A percentile compares a stretch with the other conserved stretches of the same genome.
Evolutionary conservation across 2,888 invertebrate species (phyloP).

Genomic region (Cephus runcator): DNA sequence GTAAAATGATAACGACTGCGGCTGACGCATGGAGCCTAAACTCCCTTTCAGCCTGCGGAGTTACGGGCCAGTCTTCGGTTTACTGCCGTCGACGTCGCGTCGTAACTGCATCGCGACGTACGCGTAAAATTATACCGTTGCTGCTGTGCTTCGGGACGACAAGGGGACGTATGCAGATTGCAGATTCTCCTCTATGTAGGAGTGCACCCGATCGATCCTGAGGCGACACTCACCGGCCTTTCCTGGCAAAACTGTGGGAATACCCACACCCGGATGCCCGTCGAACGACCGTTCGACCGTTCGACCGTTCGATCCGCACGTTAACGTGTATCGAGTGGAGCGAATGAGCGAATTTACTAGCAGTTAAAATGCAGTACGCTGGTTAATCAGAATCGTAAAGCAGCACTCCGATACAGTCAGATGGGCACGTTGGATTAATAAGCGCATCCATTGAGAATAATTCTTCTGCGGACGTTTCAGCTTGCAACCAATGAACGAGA

Average conservation of each 20-base stretch:
- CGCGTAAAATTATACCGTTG: conserved; percentile 12
- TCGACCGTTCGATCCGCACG: too few species aligned
- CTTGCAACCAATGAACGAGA: too few species aligned
- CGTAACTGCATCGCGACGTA: conserved; percentile 12
- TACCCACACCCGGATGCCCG: too few species aligned
- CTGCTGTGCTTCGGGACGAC: background rate
- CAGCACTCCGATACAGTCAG: background rate
- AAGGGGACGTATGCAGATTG: too few species aligned
- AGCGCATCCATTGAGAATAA: background rate
- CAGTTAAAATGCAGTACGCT: conserved; percentile 35
- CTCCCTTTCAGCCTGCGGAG: conserved; percentile 51
- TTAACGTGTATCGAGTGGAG: too few species aligned
- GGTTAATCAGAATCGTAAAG: conserved; percentile 35
- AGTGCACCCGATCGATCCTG: too few species aligned
- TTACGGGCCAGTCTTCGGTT: conserved; percentile 47
- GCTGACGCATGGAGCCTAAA: conserved; percentile 38
- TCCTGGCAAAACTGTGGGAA: too few species aligned
- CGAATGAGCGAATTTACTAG: background rate
- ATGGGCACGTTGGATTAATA: background rate
- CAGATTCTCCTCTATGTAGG: too few species aligned
- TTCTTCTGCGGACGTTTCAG: too few species aligned
- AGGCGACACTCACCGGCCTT: too few species aligned
- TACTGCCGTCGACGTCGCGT: conserved; percentile 38
- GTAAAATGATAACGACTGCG: conserved; percentile 57
- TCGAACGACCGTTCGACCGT: too few species aligned